These are phyloP conservation scores for Syngnathus scovelli DNA, from an alignment of 2,113 vertebrate species.

Conservation along the genomic window DNA sequence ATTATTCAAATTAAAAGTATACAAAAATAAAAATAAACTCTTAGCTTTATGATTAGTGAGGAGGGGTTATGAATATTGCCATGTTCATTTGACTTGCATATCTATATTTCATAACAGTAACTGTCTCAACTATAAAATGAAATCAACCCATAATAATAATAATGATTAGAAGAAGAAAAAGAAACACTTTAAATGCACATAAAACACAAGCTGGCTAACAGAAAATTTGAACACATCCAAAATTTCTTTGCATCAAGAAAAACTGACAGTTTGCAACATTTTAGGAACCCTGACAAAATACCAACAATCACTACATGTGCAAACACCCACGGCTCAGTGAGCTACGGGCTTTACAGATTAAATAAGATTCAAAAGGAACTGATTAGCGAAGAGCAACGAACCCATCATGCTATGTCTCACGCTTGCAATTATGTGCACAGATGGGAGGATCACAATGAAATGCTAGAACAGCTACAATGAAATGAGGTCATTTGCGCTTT, in stretches of 20 bases:
- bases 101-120: neutral
- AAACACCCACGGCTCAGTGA: too few relatives aligned
- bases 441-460: constrained; percentile 2
- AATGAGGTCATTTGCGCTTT: constrained; percentile 23
- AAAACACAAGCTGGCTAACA: neutral
- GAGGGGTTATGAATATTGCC: neutral
- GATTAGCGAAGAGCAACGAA: constrained; percentile 33
- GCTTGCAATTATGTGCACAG: constrained; percentile 29
- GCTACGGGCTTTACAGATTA: constrained; percentile 11
- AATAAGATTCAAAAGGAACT: constrained; percentile 37
- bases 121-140: neutral
- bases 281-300: too few relatives aligned
- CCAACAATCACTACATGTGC: too few relatives aligned
- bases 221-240: too few relatives aligned
- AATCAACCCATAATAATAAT: neutral
- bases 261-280: too few relatives aligned
- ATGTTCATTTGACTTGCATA: neutral
- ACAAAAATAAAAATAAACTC: neutral
- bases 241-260: too few relatives aligned
- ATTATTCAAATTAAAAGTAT: neutral
- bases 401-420: constrained; percentile 23
- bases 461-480: constrained; percentile 31
- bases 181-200: neutral
- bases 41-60: neutral
- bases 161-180: too few relatives aligned